Conservation (phyloP, 2,888 invertebrate genomes). For the Polyommatus icarus region DNA sequence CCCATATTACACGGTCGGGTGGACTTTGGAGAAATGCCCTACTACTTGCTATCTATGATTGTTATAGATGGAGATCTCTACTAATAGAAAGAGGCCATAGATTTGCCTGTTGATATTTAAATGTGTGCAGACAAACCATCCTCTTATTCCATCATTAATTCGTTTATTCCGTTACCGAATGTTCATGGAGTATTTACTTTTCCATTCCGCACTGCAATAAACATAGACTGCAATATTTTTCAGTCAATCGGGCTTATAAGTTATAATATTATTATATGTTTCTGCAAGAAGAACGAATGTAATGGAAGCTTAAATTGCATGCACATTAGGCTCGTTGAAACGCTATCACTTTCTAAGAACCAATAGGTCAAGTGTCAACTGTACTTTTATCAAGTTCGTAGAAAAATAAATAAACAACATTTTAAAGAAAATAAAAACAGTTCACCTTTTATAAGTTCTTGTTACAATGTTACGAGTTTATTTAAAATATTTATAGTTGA, state of each 20-base stretch:
- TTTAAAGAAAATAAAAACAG: background rate
- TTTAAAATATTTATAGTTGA: too few species aligned
- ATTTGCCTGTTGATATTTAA: too few species aligned
- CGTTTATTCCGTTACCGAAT: too few species aligned
- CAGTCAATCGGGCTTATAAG: too few species aligned
- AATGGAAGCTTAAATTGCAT: conserved; percentile 10
- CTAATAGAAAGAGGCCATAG: too few species aligned
- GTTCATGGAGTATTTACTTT: too few species aligned
- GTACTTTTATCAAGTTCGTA: conserved; percentile 10
- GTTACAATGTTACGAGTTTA: background rate
- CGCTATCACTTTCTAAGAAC: conserved; percentile 18
- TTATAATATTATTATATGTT: background rate
- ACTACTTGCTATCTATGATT: too few species aligned
- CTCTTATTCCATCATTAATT: too few species aligned
- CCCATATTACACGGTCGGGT: too few species aligned
- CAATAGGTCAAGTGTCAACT: conserved; percentile 20
- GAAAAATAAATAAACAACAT: background rate
- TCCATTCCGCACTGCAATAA: background rate
- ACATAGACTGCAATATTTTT: background rate
- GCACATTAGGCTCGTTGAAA: conserved; percentile 12
- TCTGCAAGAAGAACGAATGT: background rate
- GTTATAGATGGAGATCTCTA: too few species aligned
- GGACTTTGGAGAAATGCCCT: too few species aligned
- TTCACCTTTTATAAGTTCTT: background rate
- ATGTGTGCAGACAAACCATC: too few species aligned